Conservation (phyloP, 2,888 invertebrate species). For the Nyleta sp. region DNA sequence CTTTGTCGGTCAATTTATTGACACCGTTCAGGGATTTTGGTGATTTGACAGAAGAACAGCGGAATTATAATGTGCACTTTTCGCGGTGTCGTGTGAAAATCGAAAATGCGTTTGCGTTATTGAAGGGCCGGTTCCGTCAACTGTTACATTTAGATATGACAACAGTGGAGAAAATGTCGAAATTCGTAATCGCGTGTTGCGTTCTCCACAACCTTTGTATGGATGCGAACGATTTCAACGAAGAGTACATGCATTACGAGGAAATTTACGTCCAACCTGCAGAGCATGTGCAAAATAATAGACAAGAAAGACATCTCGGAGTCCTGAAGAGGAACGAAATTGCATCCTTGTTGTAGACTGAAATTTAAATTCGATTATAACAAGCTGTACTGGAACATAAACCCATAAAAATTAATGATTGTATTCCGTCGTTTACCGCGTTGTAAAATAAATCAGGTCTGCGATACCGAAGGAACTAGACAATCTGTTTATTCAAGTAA, state of each 20-base stretch:
- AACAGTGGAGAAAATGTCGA: conserved; percentile 13
- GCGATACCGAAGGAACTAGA: too few species aligned
- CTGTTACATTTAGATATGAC: conserved; percentile 14
- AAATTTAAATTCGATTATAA: too few species aligned
- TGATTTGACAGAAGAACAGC: neutral
- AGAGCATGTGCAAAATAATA: neutral
- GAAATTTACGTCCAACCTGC: conserved; percentile 6
- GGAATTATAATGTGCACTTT: conserved; percentile 2
- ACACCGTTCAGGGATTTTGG: conserved; percentile 11
- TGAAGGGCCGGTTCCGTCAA: conserved; percentile 11
- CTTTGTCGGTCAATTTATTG: neutral
- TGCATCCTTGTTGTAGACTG: neutral
- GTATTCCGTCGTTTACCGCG: too few species aligned
- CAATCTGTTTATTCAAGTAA: too few species aligned
- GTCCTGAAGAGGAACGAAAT: conserved; percentile 10
- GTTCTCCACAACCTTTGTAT: conserved; percentile 22
- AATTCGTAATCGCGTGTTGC: conserved; percentile 22
- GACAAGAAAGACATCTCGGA: conserved; percentile 8
- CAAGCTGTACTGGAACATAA: too few species aligned
- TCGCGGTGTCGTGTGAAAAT: neutral
- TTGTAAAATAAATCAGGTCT: too few species aligned
- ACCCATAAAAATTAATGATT: too few species aligned
- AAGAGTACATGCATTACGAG: neutral
- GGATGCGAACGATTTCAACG: neutral
- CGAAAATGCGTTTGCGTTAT: neutral